These are phyloP conservation scores for Lycopodina hypogea DNA, from an alignment of 37 sponge, comb jelly and placozoan species.

Conservation along the genomic window DNA sequence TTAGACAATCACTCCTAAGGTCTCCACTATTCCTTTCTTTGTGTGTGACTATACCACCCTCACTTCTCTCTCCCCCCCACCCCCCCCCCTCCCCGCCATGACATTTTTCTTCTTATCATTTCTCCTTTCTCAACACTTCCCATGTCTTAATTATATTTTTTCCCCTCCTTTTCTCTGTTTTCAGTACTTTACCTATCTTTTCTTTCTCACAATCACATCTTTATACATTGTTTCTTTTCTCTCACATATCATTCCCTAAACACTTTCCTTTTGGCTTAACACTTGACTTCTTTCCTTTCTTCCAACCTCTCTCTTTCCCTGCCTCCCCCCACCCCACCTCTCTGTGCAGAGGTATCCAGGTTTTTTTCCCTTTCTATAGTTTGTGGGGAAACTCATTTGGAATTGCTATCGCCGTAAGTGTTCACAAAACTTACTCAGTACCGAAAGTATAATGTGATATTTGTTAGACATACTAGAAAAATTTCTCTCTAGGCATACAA, in stretches of 20 bases:
- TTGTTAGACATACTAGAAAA: no score
- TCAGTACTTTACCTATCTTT: no score
- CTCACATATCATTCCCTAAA: no score
- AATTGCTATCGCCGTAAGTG: slow-evolving; percentile 55
- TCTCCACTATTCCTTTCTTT: background rate
- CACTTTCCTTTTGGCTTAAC: no score
- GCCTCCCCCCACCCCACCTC: no score
- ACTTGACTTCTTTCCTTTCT: no score
- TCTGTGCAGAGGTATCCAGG: slow-evolving; percentile 27
- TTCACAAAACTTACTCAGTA: no score
- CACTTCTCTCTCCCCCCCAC: background rate
- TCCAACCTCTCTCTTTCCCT: no score
- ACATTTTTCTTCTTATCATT: slow-evolving; percentile 10
- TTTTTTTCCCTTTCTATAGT: slow-evolving; percentile 32
- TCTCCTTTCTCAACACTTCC: slow-evolving; percentile 9
- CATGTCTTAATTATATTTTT: background rate
- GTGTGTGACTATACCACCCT: background rate
- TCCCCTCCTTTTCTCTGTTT: background rate
- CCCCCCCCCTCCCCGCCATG: background rate
- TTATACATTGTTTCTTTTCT: no score
- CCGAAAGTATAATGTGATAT: no score
- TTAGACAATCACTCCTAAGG: background rate
- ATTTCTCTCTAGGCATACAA: no score
- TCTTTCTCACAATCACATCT: no score
- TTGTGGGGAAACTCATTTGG: slow-evolving; percentile 52